These are phyloP conservation scores for Conus ventricosus DNA, from an alignment of 1,140 invertebrate genomes.

Conservation along the genomic window DNA sequence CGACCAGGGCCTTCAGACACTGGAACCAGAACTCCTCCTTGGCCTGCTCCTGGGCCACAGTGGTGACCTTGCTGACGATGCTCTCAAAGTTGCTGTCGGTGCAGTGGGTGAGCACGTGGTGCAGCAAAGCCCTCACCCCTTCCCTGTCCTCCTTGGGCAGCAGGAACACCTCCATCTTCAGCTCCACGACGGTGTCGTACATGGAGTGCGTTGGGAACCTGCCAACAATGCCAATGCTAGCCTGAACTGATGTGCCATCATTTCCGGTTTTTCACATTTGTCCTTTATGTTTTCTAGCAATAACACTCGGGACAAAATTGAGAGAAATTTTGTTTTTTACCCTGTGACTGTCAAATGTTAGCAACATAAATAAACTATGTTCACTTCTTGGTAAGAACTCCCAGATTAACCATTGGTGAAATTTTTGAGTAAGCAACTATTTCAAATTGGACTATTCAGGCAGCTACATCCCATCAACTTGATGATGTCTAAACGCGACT, in stretches of 20 bases:
- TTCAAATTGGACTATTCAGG: too few species aligned
- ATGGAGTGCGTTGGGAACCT: constrained; percentile 10
- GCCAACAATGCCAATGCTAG: background rate
- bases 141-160: constrained; percentile 7
- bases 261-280: background rate
- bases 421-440: too few species aligned
- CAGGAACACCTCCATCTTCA: background rate
- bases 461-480: too few species aligned
- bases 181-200: background rate
- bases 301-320: background rate
- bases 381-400: too few species aligned
- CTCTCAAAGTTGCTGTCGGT: background rate
- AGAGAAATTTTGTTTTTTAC: too few species aligned
- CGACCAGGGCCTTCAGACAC: background rate
- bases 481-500: too few species aligned
- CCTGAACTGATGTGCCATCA: too few species aligned
- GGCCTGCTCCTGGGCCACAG: background rate
- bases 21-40: constrained; percentile 1
- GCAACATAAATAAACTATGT: too few species aligned
- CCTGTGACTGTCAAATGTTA: too few species aligned
- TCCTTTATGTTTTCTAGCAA: background rate
- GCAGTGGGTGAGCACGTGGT: background rate
- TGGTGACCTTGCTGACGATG: background rate
- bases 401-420: too few species aligned
- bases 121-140: background rate